Conservation (phyloP, 37 sponge, comb jelly and placozoan genomes). For the Beroe forskalii region DNA sequence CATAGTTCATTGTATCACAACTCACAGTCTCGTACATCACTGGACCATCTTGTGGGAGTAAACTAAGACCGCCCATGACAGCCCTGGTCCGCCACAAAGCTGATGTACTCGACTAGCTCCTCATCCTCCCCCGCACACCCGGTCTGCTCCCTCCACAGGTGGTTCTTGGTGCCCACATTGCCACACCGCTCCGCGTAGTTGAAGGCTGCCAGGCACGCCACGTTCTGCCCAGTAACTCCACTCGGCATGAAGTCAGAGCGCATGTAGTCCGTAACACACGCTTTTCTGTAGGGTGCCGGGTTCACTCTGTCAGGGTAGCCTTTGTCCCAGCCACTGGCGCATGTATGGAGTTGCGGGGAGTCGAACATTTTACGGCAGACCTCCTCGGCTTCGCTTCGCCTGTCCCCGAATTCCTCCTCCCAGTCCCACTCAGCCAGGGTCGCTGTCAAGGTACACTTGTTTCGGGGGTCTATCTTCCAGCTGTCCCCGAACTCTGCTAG, state of each 20-base stretch:
- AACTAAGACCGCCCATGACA: no score
- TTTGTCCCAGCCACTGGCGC: constrained; percentile 22
- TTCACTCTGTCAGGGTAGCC: neutral
- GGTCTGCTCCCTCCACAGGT: constrained; percentile 22
- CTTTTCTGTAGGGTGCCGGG: constrained; percentile 12
- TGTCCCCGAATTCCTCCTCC: constrained; percentile 18
- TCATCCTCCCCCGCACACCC: constrained; percentile 8
- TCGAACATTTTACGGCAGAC: constrained; percentile 21
- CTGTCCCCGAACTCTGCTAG: constrained; percentile 12
- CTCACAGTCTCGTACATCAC: no score
- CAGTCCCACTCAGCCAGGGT: constrained; percentile 16
- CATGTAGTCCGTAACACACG: constrained; percentile 45
- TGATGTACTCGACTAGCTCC: neutral
- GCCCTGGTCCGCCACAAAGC: neutral
- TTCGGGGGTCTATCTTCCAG: constrained; percentile 1
- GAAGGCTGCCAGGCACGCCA: neutral
- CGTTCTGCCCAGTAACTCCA: neutral
- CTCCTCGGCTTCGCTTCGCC: neutral
- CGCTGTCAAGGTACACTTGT: constrained; percentile 12
- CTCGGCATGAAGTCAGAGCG: constrained; percentile 22
- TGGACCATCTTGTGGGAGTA: no score
- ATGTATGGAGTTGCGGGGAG: neutral
- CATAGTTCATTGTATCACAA: no score
- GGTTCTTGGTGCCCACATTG: neutral
- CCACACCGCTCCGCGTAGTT: constrained; percentile 52